Evolutionary conservation across 2,888 invertebrate species (phyloP).

Genomic region (Eubasilissa splendida): DNA sequence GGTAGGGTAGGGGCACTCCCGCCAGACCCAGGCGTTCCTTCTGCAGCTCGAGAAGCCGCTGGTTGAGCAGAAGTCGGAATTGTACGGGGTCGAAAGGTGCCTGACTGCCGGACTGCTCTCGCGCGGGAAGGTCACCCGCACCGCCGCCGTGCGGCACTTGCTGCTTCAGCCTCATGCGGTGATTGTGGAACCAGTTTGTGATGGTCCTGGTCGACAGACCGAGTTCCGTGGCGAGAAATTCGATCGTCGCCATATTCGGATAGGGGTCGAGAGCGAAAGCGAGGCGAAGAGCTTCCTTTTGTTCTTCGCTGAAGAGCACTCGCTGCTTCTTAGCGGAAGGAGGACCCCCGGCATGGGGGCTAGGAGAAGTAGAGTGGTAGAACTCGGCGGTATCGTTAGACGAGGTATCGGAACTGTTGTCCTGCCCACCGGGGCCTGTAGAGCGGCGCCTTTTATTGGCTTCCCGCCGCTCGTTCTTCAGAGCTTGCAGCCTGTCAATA

Average conservation of each 20-base stretch:
- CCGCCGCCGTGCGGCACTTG: slow-evolving; percentile 86
- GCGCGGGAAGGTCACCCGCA: slow-evolving; percentile 81
- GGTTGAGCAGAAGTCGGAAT: slow-evolving; percentile 90
- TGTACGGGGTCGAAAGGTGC: slow-evolving; percentile 94
- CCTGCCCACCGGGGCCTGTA: slow-evolving; percentile 85
- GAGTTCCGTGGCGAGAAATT: slow-evolving; percentile 93
- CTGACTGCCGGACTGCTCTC: slow-evolving; percentile 77
- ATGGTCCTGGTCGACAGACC: slow-evolving; percentile 95
- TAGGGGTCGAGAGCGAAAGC: slow-evolving; percentile 98
- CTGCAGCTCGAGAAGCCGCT: slow-evolving; percentile 89
- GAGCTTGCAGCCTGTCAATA: slow-evolving; percentile 91
- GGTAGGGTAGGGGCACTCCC: slow-evolving; percentile 83
- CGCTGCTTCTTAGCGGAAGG: slow-evolving; percentile 95
- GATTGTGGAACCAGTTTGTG: slow-evolving; percentile 99
- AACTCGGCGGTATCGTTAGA: slow-evolving; percentile 92
- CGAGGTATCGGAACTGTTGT: slow-evolving; percentile 90
- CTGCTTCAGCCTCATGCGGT: slow-evolving; percentile 97
- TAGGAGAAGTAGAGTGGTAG: slow-evolving; percentile 88
- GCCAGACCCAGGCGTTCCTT: slow-evolving; percentile 87
- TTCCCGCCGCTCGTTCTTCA: slow-evolving; percentile 92
- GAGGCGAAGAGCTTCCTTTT: slow-evolving; percentile 94
- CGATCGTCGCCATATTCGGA: slow-evolving; percentile 96
- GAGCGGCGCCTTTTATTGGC: slow-evolving; percentile 92
- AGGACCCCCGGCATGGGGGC: slow-evolving; percentile 79
- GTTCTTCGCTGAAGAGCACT: slow-evolving; percentile 97